Base-by-base conservation (phyloP, 2,888 invertebrate species). In the Eupithecia subumbrata region DNA sequence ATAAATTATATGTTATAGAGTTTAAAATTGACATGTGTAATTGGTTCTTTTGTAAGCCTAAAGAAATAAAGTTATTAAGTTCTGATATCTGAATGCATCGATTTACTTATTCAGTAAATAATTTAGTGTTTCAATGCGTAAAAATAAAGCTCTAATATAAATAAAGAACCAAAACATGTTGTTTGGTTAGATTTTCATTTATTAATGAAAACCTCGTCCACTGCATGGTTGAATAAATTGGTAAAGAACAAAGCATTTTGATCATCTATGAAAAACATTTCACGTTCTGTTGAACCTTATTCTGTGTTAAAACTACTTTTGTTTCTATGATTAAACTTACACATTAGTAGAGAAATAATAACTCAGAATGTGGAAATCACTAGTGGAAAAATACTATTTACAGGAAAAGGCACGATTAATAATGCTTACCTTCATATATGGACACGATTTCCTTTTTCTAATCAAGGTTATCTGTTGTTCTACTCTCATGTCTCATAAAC, bases 371-470 rank as follows among this genome's bases (percentile, higher is more conserved):
- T 64, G 30, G 25, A 64, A 64, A 34, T 34, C 18, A 64, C 18
- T 34, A 18, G 7, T 34, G 7, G 16, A 64, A 34, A 34, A 40
- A 40, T 43, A 67, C 67, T 67, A 12, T 22, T 67, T n/a, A 40
- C 37, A 67, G 68, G 40, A 45, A 68, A 68, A 43, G 68, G 68
- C 43, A 43, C 34, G 9, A 8, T 56, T 56, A 22, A 22, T 64
- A 64, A 22, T 34, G 18, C 18, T 16, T 43, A 40, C 67, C 18
- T 37, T 40, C 66, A 64, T 18, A 40, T 8, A 40, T 68, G 14
- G 14, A 43, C 22, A 68, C 25, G 68, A 68, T 68, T 68, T 68
- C n/a, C 68, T 68, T 68, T 68, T 68, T 43, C 68, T 68, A 16
- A 68, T 68, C 68, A 68, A 68, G 68, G 68, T 68, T 68, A 43